phyloP scores from a whole-genome alignment of 2,888 invertebrate genomes.

The Onchidella celtica region DNA sequence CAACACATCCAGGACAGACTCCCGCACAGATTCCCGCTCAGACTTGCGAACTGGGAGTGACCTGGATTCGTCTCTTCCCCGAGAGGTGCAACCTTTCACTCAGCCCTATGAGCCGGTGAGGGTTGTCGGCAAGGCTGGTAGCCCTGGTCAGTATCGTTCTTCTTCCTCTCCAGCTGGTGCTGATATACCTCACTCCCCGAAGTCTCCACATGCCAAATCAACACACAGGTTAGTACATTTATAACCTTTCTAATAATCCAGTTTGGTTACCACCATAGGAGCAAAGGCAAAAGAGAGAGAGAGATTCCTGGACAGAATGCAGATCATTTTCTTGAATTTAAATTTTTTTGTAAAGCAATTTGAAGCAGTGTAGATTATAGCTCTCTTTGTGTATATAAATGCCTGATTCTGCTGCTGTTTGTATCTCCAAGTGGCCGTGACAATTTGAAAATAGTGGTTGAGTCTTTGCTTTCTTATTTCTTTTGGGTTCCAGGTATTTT shows the following conservation, averaged over 20 bases:
- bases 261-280: too few relatives aligned
- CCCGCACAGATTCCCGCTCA: conserved; percentile 66
- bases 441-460: too few relatives aligned
- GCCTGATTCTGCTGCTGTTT: too few relatives aligned
- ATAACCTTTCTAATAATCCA: too few relatives aligned
- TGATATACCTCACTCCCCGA: conserved; percentile 50
- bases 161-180: conserved; percentile 36
- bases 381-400: too few relatives aligned
- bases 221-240: conserved; percentile 45
- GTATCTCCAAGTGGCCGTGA: too few relatives aligned
- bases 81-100: conserved; percentile 40
- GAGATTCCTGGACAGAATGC: too few relatives aligned
- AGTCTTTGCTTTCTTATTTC: too few relatives aligned
- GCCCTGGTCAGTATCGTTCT: conserved; percentile 51
- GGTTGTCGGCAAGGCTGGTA: conserved; percentile 54
- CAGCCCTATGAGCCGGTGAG: conserved; percentile 58
- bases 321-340: too few relatives aligned
- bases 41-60: conserved; percentile 59
- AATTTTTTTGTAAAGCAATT: too few relatives aligned
- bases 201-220: conserved; percentile 82
- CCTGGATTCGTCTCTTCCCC: conserved; percentile 49
- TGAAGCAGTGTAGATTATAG: too few relatives aligned
- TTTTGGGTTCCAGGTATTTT: background rate
- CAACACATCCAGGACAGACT: conserved; percentile 67
- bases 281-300: too few relatives aligned